Evolutionary conservation across 2,797 vertebrate genomes (phyloP), one percentile per base, ranked within the genome.

Genomic region (Enteromius viviparus): DNA sequence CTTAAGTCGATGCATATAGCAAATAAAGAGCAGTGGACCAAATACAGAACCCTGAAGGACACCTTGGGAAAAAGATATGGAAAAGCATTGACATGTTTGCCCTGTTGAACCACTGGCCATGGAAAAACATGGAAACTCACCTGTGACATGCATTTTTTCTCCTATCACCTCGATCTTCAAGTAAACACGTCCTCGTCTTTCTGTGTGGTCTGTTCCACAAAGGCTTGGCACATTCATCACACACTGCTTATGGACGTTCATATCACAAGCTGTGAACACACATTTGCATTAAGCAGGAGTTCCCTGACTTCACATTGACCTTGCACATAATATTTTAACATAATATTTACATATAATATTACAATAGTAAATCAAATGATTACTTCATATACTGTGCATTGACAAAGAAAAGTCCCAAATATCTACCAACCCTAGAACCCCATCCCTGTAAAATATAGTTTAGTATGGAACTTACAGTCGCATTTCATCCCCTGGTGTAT

Each of bases 151-250:
- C 88, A 98, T 93, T 87, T 95, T 96, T 0, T 98, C 97, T 14
- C 80, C 94, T 0, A 47, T 92, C 89, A 98, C 97, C 91, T 97
- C 97, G 8, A 96, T 96, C 91, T 97, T 98, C 90, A 99, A 93
- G 86, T 90, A 97, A 80, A 99, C 87, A 51, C 98, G 95, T 0
- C 98, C 98, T 85, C 97, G 94, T 89, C 96, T 95, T 90, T 98
- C 97, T 0, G 97, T 99, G 94, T 96, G 92, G 89, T 99, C 98
- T 72, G 94, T 99, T 58, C 98, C 98, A 51, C 98, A 99, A 88
- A 99, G 93, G 91, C 97, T 99, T n/a, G 98, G 98, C 80, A 99
- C 98, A 0, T 97, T 99, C 87, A 98, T 96, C 2, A 99, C 98
- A 2, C 97, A 99, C 83, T 95, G 94, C 66, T 99, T 99, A 87